Percentiles rank a stretch among this genome's conserved stretches.
These are phyloP conservation scores for Rhagonycha lutea DNA, from an alignment of 2,888 invertebrate genomes.

Conservation along the genomic window DNA sequence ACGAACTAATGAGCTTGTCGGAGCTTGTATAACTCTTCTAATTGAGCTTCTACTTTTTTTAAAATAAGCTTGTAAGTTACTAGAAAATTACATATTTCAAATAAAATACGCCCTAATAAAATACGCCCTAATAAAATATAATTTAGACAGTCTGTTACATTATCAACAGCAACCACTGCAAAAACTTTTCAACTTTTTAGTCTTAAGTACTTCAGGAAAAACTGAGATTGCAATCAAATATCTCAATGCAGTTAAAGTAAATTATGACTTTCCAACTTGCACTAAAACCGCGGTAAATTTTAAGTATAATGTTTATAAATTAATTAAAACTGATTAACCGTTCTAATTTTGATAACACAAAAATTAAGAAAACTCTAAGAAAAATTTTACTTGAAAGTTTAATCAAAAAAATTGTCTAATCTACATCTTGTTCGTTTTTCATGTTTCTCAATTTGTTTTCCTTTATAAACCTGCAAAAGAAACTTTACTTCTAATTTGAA, in stretches of 20 bases:
- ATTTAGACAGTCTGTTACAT: neutral
- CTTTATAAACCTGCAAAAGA: neutral
- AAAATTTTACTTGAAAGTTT: neutral
- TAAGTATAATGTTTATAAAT: neutral
- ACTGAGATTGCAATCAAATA: neutral
- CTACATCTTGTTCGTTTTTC: neutral
- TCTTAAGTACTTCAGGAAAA: neutral
- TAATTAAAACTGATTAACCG: neutral
- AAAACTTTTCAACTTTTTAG: neutral
- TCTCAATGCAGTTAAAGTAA: neutral
- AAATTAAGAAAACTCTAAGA: neutral
- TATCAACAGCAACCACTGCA: too few relatives aligned
- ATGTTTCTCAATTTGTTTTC: neutral
- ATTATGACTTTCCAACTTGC: neutral
- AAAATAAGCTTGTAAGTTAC: neutral
- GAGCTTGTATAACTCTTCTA: neutral
- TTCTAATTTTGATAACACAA: neutral
- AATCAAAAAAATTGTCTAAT: neutral
- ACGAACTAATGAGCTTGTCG: neutral
- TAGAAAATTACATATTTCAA: neutral
- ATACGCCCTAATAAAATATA: neutral
- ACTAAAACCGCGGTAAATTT: neutral
- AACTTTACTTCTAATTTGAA: too few relatives aligned
- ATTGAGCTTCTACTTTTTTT: neutral
- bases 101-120: neutral